Conservation (phyloP, 2,113 vertebrate species). For the Spheniscus mendiculus region DNA sequence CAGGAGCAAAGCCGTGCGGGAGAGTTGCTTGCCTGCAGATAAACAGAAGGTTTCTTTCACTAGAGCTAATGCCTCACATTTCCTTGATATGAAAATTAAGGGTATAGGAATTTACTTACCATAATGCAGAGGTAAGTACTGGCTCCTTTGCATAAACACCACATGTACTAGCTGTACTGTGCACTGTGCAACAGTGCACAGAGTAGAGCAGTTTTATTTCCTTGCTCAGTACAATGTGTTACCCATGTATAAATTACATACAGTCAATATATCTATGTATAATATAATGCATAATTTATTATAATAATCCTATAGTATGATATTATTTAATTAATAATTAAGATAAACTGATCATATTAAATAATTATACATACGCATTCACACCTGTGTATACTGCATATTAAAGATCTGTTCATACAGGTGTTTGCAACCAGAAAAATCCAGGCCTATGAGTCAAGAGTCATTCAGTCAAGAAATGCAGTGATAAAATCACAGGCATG, state of each 20-base stretch:
- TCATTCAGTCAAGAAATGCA: neutral
- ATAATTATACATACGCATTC: neutral
- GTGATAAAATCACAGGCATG: neutral
- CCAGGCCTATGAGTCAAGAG: neutral
- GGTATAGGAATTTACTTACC: neutral
- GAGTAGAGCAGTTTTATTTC: neutral
- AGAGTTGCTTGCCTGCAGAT: neutral
- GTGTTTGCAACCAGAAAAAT: neutral
- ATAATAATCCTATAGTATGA: neutral
- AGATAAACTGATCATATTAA: neutral
- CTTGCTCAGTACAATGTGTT: neutral
- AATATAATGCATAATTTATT: neutral
- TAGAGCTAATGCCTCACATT: neutral
- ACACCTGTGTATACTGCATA: neutral
- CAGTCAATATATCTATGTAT: neutral
- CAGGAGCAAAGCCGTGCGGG: neutral
- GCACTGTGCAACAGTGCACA: neutral
- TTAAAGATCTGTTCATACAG: neutral
- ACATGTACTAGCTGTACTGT: neutral
- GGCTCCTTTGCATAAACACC: neutral
- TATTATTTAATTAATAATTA: neutral
- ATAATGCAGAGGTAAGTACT: neutral
- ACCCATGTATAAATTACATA: neutral
- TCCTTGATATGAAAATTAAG: neutral
- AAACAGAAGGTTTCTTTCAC: constrained; percentile 1